Evolutionary conservation across 2,113 vertebrate genomes (phyloP), one percentile per base, ranked within the genome.

Genomic region (Alectura lathami): DNA sequence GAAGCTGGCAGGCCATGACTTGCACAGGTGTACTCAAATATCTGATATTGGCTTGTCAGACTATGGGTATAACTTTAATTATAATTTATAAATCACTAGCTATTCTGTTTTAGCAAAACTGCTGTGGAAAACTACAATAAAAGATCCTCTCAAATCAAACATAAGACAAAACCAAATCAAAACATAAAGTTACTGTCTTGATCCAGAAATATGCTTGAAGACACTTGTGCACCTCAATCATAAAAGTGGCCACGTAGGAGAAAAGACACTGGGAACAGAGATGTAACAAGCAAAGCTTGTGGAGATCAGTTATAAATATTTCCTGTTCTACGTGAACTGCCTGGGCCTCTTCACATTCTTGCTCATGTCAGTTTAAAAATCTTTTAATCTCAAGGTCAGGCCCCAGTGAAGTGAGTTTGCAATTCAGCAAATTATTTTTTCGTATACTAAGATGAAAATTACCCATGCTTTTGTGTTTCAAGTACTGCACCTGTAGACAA

Each of bases 11-110:
- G n/a, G n/a, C n/a, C n/a, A n/a, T n/a, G n/a, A n/a, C n/a, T n/a
- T n/a, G n/a, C n/a, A n/a, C n/a, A n/a, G n/a, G n/a, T n/a, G n/a
- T n/a, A n/a, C n/a, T n/a, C n/a, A 17, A 80, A 88, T 26, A 76
- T 8, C 29, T 60, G n/a, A 69, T 94, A 77, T 18, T 93, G 5
- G 4, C 36, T 89, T 89, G 17, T 88, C 59, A 88, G 72, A 88
- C 21, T 45, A 68, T 9, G 32, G 47, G 47, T 64, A 36, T 13
- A 26, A 68, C 30, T 34, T 83, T 45, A 78, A 32, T 81, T 69
- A n/a, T 69, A 47, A 89, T 36, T 70, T 42, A 47, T 29, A 64
- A 91, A 40, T 3, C 32, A 48, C 5, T 69, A 72, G 17, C 9
- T 8, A 82, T 89, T 82, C 36, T 64, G 5, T 54, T 87, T 82